phyloP scores from a whole-genome alignment of 2,113 vertebrate genomes.

The Platysteira castanea region DNA sequence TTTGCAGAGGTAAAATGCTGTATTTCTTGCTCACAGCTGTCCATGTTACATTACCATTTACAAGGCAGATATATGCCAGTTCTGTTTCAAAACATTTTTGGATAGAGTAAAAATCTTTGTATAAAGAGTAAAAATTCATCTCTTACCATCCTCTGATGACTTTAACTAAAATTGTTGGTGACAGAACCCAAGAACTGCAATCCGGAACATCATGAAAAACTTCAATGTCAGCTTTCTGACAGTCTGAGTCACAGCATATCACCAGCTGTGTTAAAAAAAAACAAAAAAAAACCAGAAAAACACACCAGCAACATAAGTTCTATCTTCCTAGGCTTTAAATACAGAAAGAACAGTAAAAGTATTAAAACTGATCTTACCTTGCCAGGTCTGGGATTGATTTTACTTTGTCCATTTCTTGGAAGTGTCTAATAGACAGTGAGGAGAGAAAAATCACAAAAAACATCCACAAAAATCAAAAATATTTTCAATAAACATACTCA shows the following conservation, averaged over 20 bases:
- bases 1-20: neutral
- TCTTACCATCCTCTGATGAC: constrained; percentile 92
- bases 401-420: constrained; percentile 66
- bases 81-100: neutral
- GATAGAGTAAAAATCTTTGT: neutral
- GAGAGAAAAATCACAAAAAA: constrained; percentile 28
- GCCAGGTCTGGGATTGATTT: constrained; percentile 88
- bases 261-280: constrained; percentile 74
- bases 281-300: neutral
- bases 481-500: neutral
- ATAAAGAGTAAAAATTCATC: neutral
- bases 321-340: neutral
- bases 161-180: constrained; percentile 82
- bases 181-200: constrained; percentile 81
- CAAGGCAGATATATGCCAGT: neutral
- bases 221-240: constrained; percentile 74
- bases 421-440: constrained; percentile 48
- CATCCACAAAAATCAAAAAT: neutral
- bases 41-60: neutral
- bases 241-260: constrained; percentile 70
- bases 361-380: constrained; percentile 75
- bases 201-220: constrained; percentile 81
- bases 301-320: neutral
- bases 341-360: neutral
- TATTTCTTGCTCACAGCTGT: neutral